These are phyloP conservation scores for Spheniscus mendiculus DNA, from an alignment of 2,113 vertebrate species.

Conservation along the genomic window DNA sequence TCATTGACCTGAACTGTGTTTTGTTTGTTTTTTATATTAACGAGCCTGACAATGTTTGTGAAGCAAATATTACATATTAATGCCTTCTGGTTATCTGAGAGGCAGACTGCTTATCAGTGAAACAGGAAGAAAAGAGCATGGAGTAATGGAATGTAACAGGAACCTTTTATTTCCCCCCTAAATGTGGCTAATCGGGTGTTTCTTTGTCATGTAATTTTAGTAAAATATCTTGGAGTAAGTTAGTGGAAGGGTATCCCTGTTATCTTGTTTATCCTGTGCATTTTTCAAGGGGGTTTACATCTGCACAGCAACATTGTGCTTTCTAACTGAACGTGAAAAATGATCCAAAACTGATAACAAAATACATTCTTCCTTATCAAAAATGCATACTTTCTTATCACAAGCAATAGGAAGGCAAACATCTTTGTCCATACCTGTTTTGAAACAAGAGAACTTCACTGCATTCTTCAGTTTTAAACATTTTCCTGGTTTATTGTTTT, in stretches of 20 bases:
- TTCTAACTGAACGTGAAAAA: constrained; percentile 31
- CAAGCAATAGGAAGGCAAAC: constrained; percentile 3
- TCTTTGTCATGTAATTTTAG: constrained; percentile 32
- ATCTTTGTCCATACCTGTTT: background rate
- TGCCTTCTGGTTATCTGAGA: constrained; percentile 9
- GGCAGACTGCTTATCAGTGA: background rate
- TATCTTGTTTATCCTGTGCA: constrained; percentile 44
- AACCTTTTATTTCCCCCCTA: constrained; percentile 12
- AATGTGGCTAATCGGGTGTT: background rate
- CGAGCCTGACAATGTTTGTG: background rate
- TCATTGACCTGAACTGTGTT: background rate
- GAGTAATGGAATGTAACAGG: background rate
- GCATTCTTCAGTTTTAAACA: background rate
- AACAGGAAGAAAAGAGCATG: constrained; percentile 14
- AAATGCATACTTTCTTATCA: constrained; percentile 39
- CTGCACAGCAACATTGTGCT: background rate
- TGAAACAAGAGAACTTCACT: background rate
- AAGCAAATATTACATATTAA: background rate
- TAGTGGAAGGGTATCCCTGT: background rate
- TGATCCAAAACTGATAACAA: constrained; percentile 24
- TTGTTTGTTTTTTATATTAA: background rate
- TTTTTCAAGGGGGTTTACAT: constrained; percentile 15
- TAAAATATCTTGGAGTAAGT: constrained; percentile 23
- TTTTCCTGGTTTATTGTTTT: background rate
- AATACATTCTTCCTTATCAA: constrained; percentile 24